Evolutionary conservation across 2,797 vertebrate species (phyloP).

Genomic region (Enteromius mattozi): DNA sequence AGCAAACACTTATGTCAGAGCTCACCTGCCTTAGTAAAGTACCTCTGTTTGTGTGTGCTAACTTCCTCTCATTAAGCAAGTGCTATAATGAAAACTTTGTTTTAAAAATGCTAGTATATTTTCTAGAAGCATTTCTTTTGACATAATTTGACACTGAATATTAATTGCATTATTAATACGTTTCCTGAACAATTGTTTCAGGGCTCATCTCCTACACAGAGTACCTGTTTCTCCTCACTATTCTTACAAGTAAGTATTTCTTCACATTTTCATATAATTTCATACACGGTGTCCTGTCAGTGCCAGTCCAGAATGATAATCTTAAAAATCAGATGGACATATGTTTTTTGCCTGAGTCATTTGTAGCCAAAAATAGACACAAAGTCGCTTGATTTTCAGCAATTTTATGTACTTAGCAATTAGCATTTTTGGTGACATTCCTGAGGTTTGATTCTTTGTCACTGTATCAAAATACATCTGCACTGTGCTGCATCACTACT

Average conservation of each 20-base stretch:
- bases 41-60: neutral
- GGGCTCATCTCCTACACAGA: conserved; percentile 96
- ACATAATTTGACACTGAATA: neutral
- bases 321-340: neutral
- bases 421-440: neutral
- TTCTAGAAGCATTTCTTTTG: neutral
- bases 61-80: neutral
- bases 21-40: neutral
- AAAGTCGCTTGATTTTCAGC: neutral
- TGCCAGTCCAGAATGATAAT: neutral
- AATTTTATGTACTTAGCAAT: neutral
- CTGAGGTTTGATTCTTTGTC: neutral
- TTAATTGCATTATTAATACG: neutral
- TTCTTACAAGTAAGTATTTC: conserved; percentile 91
- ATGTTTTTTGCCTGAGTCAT: neutral
- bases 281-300: neutral
- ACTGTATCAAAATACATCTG: neutral
- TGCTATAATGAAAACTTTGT: neutral
- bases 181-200: conserved; percentile 67
- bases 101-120: neutral
- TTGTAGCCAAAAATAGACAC: neutral
- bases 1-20: neutral
- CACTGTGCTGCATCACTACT: neutral
- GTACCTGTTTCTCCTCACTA: conserved; percentile 95
- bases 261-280: neutral